Base-by-base conservation (phyloP, 2,888 invertebrate species). In the Argyresthia goedartella region DNA sequence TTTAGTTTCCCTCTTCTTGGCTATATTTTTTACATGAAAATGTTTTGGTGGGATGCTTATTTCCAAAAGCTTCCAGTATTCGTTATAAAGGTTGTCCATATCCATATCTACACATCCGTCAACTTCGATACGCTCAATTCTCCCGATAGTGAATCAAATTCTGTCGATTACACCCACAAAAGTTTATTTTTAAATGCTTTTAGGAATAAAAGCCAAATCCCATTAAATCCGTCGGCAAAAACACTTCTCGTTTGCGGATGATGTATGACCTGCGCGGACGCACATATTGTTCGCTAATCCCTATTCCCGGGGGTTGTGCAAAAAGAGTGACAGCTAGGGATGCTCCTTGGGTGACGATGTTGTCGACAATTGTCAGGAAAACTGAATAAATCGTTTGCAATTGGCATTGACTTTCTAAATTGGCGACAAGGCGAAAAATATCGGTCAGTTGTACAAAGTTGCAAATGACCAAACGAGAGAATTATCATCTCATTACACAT, bases 221-320 rank as follows among this genome's bases (percentile, higher is more conserved):
- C 73, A 81, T 85, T 80, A 81, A 77, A 71, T 58, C 59, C 67
- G 60, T 64, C 67, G 56, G 71, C 72, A 81, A 82, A 82, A 82
- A 82, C 80, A 78, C 63, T 64, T 52, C 61, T 72, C 59, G 67
- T 70, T 71, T 65, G 62, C 65, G 66, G 64, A 73, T 73, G 76
- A 75, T 76, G 79, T 81, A 82, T 76, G 81, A 79, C 71, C 75
- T 73, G 73, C 73, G 71, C 64, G 55, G 67, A 67, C 73, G 73
- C 77, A 70, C 60, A 56, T 59, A 77, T 84, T 85, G 82, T 84
- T 77, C 64, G 67, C 63, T 73, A 71, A 79, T 74, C 77, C 76
- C 66, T 67, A 63, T 63, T 65, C 71, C 73, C 60, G 61, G 59
- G n/a, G 58, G 57, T 63, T 65, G 64, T 57, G 67, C 73, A 82